Percentiles rank a stretch among this genome's conserved stretches.
These are phyloP conservation scores for Athene cunicularia DNA, from an alignment of 2,113 vertebrate genomes.

Conservation along the genomic window DNA sequence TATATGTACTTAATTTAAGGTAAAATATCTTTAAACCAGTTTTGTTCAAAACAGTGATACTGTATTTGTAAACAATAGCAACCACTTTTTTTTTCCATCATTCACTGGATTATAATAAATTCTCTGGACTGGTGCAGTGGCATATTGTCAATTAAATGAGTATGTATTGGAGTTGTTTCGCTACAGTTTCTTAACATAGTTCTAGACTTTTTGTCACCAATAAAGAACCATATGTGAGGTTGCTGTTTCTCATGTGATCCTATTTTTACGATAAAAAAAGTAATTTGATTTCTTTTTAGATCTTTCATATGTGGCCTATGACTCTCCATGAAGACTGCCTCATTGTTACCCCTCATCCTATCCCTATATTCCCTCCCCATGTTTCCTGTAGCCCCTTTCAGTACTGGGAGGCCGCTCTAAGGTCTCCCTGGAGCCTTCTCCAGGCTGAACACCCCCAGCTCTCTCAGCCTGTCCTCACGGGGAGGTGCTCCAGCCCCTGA, in stretches of 20 bases:
- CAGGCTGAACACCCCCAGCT: no score
- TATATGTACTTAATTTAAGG: not conserved
- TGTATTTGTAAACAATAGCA: not conserved
- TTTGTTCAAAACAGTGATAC: not conserved
- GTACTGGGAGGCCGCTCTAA: no score
- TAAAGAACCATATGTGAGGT: not conserved
- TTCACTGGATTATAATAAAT: not conserved
- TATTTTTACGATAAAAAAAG: not conserved
- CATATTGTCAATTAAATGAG: not conserved
- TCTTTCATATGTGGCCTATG: not conserved
- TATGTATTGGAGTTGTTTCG: not conserved
- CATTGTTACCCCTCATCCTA: not conserved
- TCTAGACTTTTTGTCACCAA: not conserved
- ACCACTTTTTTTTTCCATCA: not conserved
- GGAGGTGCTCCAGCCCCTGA: no score
- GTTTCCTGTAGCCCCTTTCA: no score
- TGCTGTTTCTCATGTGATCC: not conserved
- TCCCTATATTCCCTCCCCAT: no score
- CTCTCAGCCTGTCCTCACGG: no score
- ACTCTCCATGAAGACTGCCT: not conserved
- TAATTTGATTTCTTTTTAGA: not conserved
- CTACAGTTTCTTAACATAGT: not conserved
- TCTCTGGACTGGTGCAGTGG: not conserved
- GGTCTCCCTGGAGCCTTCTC: no score
- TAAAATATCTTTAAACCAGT: not conserved